These are phyloP conservation scores for Drosophila rellima DNA, from an alignment of 2,888 invertebrate genomes.

Conservation along the genomic window DNA sequence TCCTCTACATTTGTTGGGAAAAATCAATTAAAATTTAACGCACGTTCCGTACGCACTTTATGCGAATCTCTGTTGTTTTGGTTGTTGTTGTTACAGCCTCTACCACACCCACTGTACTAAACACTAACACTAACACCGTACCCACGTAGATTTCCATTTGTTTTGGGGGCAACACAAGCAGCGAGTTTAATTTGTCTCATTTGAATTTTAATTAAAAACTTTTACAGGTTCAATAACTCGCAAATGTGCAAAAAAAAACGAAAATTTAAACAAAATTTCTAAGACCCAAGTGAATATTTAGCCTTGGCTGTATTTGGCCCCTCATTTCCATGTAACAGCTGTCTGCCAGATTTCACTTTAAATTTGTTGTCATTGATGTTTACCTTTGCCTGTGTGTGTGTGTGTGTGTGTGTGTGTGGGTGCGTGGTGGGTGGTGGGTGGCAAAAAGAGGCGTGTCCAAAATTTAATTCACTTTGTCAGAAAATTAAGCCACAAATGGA, in stretches of 20 bases:
- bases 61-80: slow-evolving; percentile 16
- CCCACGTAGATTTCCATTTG: slow-evolving; percentile 1
- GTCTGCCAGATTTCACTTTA: slow-evolving; percentile 44
- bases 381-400: background rate
- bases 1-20: slow-evolving; percentile 63
- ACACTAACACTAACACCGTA: background rate
- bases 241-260: slow-evolving; percentile 17
- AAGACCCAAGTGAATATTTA: slow-evolving; percentile 25
- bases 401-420: background rate
- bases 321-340: slow-evolving; percentile 73
- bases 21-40: slow-evolving; percentile 80
- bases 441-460: slow-evolving; percentile 36
- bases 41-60: slow-evolving; percentile 57
- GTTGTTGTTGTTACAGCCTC: slow-evolving; percentile 8
- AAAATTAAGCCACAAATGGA: slow-evolving; percentile 49
- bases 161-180: slow-evolving; percentile 17
- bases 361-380: slow-evolving; percentile 24
- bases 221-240: slow-evolving; percentile 76
- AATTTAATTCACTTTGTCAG: slow-evolving; percentile 56
- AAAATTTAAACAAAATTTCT: slow-evolving; percentile 3
- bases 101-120: slow-evolving; percentile 14
- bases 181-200: slow-evolving; percentile 70
- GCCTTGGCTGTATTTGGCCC: slow-evolving; percentile 16
- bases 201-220: slow-evolving; percentile 80
- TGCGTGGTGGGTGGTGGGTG: background rate